These are phyloP conservation scores for Lindbergichthys nudifrons DNA, from an alignment of 2,797 vertebrate genomes.

Conservation along the genomic window DNA sequence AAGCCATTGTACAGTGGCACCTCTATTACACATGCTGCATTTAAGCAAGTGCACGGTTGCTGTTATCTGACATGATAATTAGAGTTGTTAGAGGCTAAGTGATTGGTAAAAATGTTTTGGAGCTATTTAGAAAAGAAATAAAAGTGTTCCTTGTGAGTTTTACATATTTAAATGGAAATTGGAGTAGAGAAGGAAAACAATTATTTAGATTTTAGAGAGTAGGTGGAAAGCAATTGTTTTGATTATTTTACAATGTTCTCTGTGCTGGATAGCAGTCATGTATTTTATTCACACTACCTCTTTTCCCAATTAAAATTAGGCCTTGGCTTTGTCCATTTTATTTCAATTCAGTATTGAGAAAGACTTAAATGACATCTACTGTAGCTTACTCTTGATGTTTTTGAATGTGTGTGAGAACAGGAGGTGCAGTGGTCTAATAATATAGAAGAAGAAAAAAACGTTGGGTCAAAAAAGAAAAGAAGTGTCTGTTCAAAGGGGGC, in stretches of 20 bases:
- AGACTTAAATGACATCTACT: neutral
- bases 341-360: neutral
- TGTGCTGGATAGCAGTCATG: neutral
- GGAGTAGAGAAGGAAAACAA: neutral
- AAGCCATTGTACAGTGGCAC: slow-evolving; percentile 6
- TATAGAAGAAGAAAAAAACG: slow-evolving; percentile 24
- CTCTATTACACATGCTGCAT: neutral
- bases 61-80: slow-evolving; percentile 30
- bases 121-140: neutral
- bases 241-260: neutral
- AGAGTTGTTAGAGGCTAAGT: slow-evolving; percentile 2
- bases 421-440: neutral
- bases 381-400: neutral
- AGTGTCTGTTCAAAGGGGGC: slow-evolving; percentile 21
- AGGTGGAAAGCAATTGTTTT: neutral
- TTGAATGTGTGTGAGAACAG: neutral
- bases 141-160: neutral
- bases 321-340: neutral
- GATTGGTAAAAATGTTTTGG: neutral
- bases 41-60: neutral
- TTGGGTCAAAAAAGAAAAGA: slow-evolving; percentile 6
- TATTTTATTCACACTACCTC: neutral
- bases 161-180: neutral
- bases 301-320: neutral
- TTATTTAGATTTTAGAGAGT: neutral